Base-by-base conservation (phyloP, 2,113 vertebrate genomes). In the Ptilorrhoa leucosticta region DNA sequence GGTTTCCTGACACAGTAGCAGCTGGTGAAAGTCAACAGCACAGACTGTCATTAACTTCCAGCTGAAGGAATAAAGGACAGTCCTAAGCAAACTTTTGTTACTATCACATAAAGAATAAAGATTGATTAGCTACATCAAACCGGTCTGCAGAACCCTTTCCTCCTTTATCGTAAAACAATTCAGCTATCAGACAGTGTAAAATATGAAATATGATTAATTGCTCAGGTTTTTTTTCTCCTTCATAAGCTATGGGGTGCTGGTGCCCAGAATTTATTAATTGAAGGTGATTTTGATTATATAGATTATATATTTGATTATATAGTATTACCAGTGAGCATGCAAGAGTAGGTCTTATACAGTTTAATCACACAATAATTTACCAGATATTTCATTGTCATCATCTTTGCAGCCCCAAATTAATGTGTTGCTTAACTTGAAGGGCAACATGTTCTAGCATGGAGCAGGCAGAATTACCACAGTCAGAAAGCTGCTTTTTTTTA, bases 171-270 rank as follows among this genome's bases (percentile, higher is more conserved):
- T 78, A 70, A 91, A 81, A 76, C 0, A 48, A 48, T 81, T 90
- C 53, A 57, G 31, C 58, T 79, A 89, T 73, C 68, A 89, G 75
- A 86, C 51, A 42, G 11, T 4, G 7, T 40, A 19, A 83, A 94
- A 95, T 30, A 44, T 37, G 51, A 96, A 93, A 92, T 71, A 77
- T 81, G 45, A 96, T 93, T 84, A 90, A 96, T 86, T 78, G 79
- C 16, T 68, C 39, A 22, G 33, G 2, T 15, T 24, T 42, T 53
- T 61, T 84, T 73, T 24, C 39, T 53, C 94, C 69, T 68, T 95
- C 54, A 37, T 48, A 83, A 83, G 39, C 27, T 44, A 75, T 16
- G 11, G 28, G 16, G 27, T 64, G 26, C 19, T 75, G 22, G 28
- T 88, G 54, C 21, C 30, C 65, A 21, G 50, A 95, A 48, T 84